Percentiles rank a stretch among this genome's conserved stretches.
Conservation (phyloP, 1,140 invertebrate genomes). For the Drosophila kurseongensis region DNA sequence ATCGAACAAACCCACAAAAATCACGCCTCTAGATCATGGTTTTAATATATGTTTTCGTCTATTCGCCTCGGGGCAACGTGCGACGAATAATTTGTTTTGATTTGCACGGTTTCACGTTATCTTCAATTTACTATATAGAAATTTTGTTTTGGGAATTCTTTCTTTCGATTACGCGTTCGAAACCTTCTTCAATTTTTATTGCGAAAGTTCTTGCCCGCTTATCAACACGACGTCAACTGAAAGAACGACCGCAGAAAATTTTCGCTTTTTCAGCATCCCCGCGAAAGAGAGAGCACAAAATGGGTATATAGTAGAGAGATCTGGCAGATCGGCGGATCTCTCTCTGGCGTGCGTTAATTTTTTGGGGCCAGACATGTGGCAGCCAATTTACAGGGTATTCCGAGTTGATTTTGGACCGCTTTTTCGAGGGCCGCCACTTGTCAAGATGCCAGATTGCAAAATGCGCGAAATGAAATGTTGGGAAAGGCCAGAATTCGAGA, state of each 20-base stretch:
- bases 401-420: background rate
- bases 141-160: slow-evolving; percentile 26
- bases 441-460: slow-evolving; percentile 73
- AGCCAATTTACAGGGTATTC: slow-evolving; percentile 72
- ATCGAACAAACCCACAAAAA: slow-evolving; percentile 30
- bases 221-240: slow-evolving; percentile 74
- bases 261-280: slow-evolving; percentile 47
- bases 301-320: slow-evolving; percentile 25
- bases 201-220: slow-evolving; percentile 50
- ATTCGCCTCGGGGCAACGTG: slow-evolving; percentile 33
- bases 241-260: slow-evolving; percentile 52
- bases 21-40: slow-evolving; percentile 50
- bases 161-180: slow-evolving; percentile 30
- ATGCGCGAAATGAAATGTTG: slow-evolving; percentile 55
- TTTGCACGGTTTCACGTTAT: slow-evolving; percentile 30
- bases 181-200: slow-evolving; percentile 10
- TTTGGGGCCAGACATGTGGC: slow-evolving; percentile 61
- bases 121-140: slow-evolving; percentile 21
- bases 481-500: slow-evolving; percentile 65
- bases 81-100: slow-evolving; percentile 52
- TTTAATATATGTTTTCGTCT: slow-evolving; percentile 21
- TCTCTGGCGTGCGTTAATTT: slow-evolving; percentile 22
- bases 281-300: slow-evolving; percentile 14
- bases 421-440: slow-evolving; percentile 60
- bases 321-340: slow-evolving; percentile 12